Evolutionary conservation across 2,888 invertebrate genomes (phyloP).

Genomic region (Mycalesis mineus): DNA sequence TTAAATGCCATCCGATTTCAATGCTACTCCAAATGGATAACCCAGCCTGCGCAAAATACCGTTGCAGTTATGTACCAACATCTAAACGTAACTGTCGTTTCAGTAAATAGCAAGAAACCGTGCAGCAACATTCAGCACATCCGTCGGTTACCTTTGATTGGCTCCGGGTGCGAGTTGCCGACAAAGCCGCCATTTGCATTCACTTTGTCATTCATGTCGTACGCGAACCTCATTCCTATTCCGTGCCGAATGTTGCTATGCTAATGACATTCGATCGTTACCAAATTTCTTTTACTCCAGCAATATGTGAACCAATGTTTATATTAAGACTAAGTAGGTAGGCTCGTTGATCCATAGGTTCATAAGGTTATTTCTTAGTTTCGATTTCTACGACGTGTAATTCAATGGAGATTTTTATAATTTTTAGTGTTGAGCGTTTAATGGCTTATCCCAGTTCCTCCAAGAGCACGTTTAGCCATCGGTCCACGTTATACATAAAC

Average conservation of each 20-base stretch:
- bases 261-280: constrained; percentile 61
- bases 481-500: too few relatives aligned
- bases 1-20: too few relatives aligned
- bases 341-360: too few relatives aligned
- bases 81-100: constrained; percentile 8
- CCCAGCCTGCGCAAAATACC: not conserved
- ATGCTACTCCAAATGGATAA: too few relatives aligned
- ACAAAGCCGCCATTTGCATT: constrained; percentile 72
- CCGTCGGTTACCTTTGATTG: constrained; percentile 43
- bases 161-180: constrained; percentile 49
- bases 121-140: constrained; percentile 31
- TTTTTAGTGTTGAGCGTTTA: too few relatives aligned
- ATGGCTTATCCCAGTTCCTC: too few relatives aligned
- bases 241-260: constrained; percentile 58
- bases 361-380: too few relatives aligned
- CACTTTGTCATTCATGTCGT: constrained; percentile 74
- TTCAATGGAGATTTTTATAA: too few relatives aligned
- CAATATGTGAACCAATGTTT: not conserved
- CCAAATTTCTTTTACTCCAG: constrained; percentile 37
- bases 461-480: too few relatives aligned
- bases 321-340: not conserved
- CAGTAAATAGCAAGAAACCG: constrained; percentile 27
- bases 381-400: too few relatives aligned
- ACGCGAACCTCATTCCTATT: constrained; percentile 64
- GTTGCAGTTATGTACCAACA: not conserved